Conservation (phyloP, 1,140 invertebrate species). For the Microplitis demolitor region DNA sequence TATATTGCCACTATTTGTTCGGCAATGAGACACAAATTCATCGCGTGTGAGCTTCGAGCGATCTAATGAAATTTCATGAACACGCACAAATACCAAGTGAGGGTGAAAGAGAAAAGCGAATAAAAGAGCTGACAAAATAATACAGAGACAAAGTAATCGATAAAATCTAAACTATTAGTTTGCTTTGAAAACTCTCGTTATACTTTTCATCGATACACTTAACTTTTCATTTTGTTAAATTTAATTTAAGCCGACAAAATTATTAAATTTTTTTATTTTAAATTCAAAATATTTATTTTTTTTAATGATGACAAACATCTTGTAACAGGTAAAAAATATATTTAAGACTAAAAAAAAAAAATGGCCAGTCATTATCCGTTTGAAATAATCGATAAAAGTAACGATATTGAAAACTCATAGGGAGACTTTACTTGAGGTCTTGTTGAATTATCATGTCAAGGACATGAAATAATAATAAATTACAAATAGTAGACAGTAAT, state of each 20-base stretch:
- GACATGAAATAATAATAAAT: not conserved
- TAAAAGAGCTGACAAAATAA: not conserved
- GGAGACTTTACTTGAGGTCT: not conserved
- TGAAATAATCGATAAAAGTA: conserved; percentile 1
- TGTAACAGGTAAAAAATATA: not conserved
- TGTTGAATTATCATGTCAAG: not conserved
- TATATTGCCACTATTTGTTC: not conserved
- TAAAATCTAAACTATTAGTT: not conserved
- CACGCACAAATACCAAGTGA: not conserved
- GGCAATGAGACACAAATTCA: not conserved
- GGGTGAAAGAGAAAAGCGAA: not conserved
- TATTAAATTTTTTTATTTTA: too few species aligned
- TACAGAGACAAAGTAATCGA: not conserved
- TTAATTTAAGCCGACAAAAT: too few species aligned
- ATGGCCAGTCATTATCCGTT: not conserved
- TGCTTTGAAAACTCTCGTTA: too few species aligned
- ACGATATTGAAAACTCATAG: not conserved
- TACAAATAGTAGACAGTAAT: not conserved
- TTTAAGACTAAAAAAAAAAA: not conserved
- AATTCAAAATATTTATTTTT: not conserved
- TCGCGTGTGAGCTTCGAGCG: not conserved
- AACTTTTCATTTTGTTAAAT: too few species aligned
- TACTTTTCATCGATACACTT: too few species aligned
- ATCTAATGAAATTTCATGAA: conserved; percentile 7
- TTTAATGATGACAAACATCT: not conserved